These are phyloP conservation scores for Philaenus spumarius DNA, from an alignment of 1,140 invertebrate genomes.

Conservation along the genomic window DNA sequence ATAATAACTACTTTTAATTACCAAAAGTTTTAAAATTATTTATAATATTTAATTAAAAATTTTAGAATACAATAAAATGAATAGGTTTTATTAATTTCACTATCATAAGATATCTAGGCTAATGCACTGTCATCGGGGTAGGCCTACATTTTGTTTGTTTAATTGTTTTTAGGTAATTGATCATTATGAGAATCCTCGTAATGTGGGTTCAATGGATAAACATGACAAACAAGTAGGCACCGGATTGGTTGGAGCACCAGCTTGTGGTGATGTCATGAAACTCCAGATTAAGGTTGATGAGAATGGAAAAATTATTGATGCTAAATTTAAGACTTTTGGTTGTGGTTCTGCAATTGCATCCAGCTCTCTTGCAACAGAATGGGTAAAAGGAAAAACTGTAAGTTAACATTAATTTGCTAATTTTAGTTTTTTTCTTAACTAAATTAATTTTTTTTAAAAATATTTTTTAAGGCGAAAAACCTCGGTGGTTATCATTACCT, in stretches of 20 bases:
- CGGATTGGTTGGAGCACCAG: slow-evolving; percentile 96
- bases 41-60: no score
- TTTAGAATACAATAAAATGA: no score
- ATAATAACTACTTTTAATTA: no score
- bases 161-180: slow-evolving; percentile 75
- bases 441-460: no score
- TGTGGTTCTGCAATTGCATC: slow-evolving; percentile 99
- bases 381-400: slow-evolving; percentile 98
- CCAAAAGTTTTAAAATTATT: no score
- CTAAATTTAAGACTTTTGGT: slow-evolving; percentile 99
- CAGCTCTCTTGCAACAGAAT: slow-evolving; percentile 98
- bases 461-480: no score
- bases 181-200: slow-evolving; percentile 99
- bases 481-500: no score
- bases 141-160: neutral
- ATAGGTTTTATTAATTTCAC: no score
- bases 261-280: slow-evolving; percentile 99
- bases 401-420: no score
- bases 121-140: neutral
- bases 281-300: slow-evolving; percentile 91
- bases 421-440: no score
- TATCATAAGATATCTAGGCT: neutral
- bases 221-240: slow-evolving; percentile 92
- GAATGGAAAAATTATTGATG: slow-evolving; percentile 96
- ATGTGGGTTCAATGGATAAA: slow-evolving; percentile 97